Base-by-base conservation (phyloP, 2,888 invertebrate species). In the Physocephala rufipes region DNA sequence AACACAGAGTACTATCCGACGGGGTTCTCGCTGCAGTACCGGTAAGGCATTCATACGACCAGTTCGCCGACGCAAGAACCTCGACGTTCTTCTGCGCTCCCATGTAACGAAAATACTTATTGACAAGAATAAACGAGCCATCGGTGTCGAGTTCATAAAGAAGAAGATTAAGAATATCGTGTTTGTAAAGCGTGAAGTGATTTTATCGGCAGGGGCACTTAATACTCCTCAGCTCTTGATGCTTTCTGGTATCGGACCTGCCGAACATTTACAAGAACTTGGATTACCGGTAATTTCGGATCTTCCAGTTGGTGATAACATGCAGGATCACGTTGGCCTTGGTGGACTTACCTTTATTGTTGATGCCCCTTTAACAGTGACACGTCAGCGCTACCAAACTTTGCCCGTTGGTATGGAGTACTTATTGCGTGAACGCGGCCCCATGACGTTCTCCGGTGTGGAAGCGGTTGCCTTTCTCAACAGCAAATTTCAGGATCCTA, bases 391-490 rank as follows among this genome's bases (percentile, higher is more conserved):
- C 62, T 94, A 92, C 79, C 93, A 94, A 84, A 92, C 91, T 0
- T 87, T 93, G 59, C 88, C 91, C 2, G 93, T 94, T 0, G 91
- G 92, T 28, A 88, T 94, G 88, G 94, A 95, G 79, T 95, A 95
- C 82, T 91, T 95, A 63, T 76, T 94, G 62, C 90, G 92, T 75
- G 94, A 95, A 79, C 89, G 91, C 78, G 95, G 95, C 0, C 95
- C 95, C 0, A 89, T 95, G 91, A 95, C 95, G 0, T 87, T 90
- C 2, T 92, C 93, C 71, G 95, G 95, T 0, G 91, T 96, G 1
- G 96, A 96, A 86, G 95, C 93, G 0, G 86, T 95, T 0, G 95
- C 95, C 0, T 96, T 95, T 80, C 90, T 96, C 2, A 95, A 95
- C 79, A 93, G 95, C 0, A 93, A 93, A 82, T 95, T 92, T 83